These are phyloP conservation scores for Takifugu bimaculatus DNA, from an alignment of 2,113 vertebrate species.

Conservation along the genomic window DNA sequence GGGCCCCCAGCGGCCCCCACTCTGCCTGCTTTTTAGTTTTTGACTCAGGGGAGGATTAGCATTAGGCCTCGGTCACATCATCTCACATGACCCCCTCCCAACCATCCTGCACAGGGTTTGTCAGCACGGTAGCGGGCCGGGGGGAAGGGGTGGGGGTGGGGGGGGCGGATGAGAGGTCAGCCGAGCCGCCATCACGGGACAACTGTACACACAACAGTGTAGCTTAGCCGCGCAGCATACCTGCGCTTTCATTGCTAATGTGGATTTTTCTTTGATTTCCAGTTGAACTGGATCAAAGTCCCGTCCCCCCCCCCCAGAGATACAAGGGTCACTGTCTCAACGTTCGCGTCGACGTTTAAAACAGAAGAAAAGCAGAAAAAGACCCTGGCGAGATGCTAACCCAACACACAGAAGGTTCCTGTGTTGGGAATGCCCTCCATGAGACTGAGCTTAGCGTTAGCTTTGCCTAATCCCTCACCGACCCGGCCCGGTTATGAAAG, in stretches of 20 bases:
- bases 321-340: too few relatives aligned
- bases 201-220: not conserved
- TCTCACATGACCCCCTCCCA: conserved; percentile 67
- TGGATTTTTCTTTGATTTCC: too few relatives aligned
- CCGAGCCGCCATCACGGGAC: conserved; percentile 45
- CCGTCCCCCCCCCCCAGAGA: too few relatives aligned
- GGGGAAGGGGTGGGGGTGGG: conserved; percentile 6
- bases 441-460: conserved; percentile 57
- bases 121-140: conserved; percentile 5
- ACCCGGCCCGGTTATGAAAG: conserved; percentile 52
- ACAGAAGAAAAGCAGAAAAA: too few relatives aligned
- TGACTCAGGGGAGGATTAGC: conserved; percentile 68
- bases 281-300: too few relatives aligned
- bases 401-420: too few relatives aligned
- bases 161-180: not conserved
- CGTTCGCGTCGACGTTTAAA: too few relatives aligned
- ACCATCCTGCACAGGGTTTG: conserved; percentile 30
- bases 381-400: too few relatives aligned
- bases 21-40: conserved; percentile 51
- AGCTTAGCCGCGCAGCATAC: not conserved
- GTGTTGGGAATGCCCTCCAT: conserved; percentile 17
- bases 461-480: conserved; percentile 56
- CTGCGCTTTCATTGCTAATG: too few relatives aligned
- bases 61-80: conserved; percentile 69
- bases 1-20: conserved; percentile 57